Base-by-base conservation (phyloP, 1,140 invertebrate genomes). In the Eueides isabella region DNA sequence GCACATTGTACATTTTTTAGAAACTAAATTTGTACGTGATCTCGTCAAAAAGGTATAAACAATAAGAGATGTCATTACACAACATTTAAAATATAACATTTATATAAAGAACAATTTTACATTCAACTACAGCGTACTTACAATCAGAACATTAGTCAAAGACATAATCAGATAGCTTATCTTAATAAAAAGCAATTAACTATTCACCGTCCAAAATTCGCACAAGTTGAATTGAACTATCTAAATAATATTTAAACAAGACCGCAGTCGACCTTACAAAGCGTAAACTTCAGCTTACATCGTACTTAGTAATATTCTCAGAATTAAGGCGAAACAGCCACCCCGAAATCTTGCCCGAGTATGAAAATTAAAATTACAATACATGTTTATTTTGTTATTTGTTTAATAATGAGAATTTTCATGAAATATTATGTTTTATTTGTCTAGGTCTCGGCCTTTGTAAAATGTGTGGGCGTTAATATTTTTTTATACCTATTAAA, bases 271-370 rank as follows among this genome's bases (percentile, higher is more conserved):
- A 74, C 74, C 74, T 71, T 75, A 62, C 69, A 71, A 71, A 67
- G 69, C 63, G 19, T 38, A 75, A 75, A 75, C 69, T 71, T 71
- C 44, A 72, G 66, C 72, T 75, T 75, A 68, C 67, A 73, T 12
- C 11, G 72, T 74, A 79, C 77, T 76, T 79, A 71, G 70, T 68
- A 69, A 73, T 75, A 48, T 72, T 75, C 73, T 29, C 41, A 12
- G 62, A 76, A 79, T 79, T 76, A 72, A 79, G 71, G 30, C 68
- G 76, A 79, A 76, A 79, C 77, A 79, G 71, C 61, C 64, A 38
- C 30, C 61, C 64, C 16, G 44, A 76, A 79, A 79, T 74, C 77
- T 73, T 71, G n/a, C n/a, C 63, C 26, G 41, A 67, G 23, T 35
- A 72, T 72, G 48, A 55, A 55, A 55, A 55, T 55, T 35, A 65